A percentile compares a stretch with the other conserved stretches of the same genome.
Evolutionary conservation across 23 tunicate species (phyloP).

Genomic region (Styela clava): DNA sequence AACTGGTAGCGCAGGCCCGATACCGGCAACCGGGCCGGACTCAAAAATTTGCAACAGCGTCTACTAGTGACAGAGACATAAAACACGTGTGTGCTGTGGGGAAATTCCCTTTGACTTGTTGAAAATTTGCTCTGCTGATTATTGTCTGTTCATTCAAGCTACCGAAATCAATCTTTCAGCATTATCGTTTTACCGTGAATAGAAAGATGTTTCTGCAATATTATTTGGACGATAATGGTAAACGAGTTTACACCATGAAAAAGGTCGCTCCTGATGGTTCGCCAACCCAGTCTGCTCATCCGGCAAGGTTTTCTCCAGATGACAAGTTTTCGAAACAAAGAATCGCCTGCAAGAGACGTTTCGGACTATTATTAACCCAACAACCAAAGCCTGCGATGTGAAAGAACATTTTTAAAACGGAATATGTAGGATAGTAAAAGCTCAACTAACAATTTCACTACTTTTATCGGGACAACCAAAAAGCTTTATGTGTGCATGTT

Average conservation of each 20-base stretch:
- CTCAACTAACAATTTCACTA: too few relatives aligned
- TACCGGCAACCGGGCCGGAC: too few relatives aligned
- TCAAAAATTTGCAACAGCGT: too few relatives aligned
- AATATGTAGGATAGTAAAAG: neutral
- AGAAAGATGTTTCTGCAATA: conserved; percentile 64
- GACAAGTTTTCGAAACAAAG: conserved; percentile 82
- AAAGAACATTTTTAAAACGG: neutral
- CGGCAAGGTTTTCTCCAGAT: conserved; percentile 89
- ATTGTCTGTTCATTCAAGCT: too few relatives aligned
- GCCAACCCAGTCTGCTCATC: conserved; percentile 83
- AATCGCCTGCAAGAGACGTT: conserved; percentile 73
- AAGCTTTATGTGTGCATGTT: too few relatives aligned
- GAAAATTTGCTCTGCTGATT: too few relatives aligned
- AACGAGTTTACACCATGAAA: conserved; percentile 82
- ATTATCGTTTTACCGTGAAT: too few relatives aligned
- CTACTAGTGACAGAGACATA: neutral
- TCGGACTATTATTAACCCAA: conserved; percentile 77
- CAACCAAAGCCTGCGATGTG: conserved; percentile 32
- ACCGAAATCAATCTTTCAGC: too few relatives aligned
- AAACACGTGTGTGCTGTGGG: neutral
- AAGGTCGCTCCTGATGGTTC: conserved; percentile 36
- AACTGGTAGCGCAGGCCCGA: too few relatives aligned
- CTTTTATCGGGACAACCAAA: too few relatives aligned
- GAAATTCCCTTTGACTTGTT: neutral
- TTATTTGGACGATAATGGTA: conserved; percentile 70